These are phyloP conservation scores for Solea solea DNA, from an alignment of 2,113 vertebrate species.

Conservation along the genomic window DNA sequence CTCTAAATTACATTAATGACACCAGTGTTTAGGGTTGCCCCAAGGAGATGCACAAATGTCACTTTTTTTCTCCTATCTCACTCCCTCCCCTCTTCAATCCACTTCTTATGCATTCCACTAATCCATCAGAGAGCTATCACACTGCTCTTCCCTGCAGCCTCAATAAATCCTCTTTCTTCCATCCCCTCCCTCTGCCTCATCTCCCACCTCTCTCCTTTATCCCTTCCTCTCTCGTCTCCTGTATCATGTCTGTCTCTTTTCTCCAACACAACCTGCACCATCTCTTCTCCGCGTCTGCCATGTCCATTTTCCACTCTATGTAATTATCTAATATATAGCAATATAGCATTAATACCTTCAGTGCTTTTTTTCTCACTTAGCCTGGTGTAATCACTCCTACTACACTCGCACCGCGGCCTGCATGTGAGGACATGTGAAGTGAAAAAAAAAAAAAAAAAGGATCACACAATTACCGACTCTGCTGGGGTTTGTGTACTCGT, in stretches of 20 bases:
- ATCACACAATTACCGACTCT: slow-evolving; percentile 11
- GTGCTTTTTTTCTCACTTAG: slow-evolving; percentile 19
- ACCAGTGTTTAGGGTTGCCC: slow-evolving; percentile 66
- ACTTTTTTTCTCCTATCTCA: slow-evolving; percentile 41
- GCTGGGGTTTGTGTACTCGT: neutral
- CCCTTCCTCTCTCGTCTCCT: slow-evolving; percentile 14
- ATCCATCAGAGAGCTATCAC: slow-evolving; percentile 72
- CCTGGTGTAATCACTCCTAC: slow-evolving; percentile 11
- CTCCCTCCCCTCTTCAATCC: slow-evolving; percentile 41
- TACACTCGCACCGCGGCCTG: neutral
- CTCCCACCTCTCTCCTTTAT: slow-evolving; percentile 35
- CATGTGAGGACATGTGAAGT: slow-evolving; percentile 2
- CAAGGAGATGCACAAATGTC: slow-evolving; percentile 67
- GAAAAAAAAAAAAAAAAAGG: neutral
- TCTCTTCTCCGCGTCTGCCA: slow-evolving; percentile 18
- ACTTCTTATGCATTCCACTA: slow-evolving; percentile 71
- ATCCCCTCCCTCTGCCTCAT: slow-evolving; percentile 22
- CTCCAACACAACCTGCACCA: neutral
- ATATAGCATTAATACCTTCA: neutral
- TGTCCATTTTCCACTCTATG: slow-evolving; percentile 23
- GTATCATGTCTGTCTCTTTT: slow-evolving; percentile 13
- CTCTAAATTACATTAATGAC: slow-evolving; percentile 70
- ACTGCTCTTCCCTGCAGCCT: slow-evolving; percentile 71
- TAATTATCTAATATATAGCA: slow-evolving; percentile 48
- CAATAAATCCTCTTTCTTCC: slow-evolving; percentile 71